Percentiles rank a stretch among this genome's conserved stretches.
Evolutionary conservation across 1,140 invertebrate genomes (phyloP).

Genomic region (Mya arenaria): DNA sequence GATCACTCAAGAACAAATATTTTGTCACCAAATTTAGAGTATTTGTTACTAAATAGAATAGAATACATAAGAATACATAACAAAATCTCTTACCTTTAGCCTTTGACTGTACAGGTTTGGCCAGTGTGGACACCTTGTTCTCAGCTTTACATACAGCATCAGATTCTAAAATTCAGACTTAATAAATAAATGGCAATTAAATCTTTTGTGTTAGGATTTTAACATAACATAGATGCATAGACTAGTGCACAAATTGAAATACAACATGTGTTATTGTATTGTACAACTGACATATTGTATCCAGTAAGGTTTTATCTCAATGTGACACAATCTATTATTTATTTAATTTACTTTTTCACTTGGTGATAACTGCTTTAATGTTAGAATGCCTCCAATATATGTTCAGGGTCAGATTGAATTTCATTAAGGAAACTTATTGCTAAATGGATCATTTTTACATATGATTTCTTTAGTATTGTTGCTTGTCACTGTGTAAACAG

Average conservation of each 20-base stretch:
- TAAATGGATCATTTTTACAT: slow-evolving; percentile 38
- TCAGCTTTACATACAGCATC: slow-evolving; percentile 34
- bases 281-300: slow-evolving; percentile 35
- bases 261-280: slow-evolving; percentile 35
- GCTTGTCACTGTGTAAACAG: too few species aligned
- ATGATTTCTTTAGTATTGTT: slow-evolving; percentile 36
- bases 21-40: slow-evolving; percentile 37
- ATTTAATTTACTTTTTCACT: slow-evolving; percentile 32
- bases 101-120: slow-evolving; percentile 36
- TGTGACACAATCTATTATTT: slow-evolving; percentile 24
- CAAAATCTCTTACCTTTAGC: slow-evolving; percentile 35
- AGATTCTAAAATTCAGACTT: slow-evolving; percentile 36
- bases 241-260: slow-evolving; percentile 37
- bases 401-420: slow-evolving; percentile 35
- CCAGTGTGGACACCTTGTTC: slow-evolving; percentile 33
- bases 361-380: slow-evolving; percentile 34
- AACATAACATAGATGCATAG: slow-evolving; percentile 37
- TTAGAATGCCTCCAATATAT: slow-evolving; percentile 33
- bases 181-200: slow-evolving; percentile 34
- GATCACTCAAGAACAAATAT: slow-evolving; percentile 35
- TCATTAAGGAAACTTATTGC: slow-evolving; percentile 28
- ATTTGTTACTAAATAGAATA: slow-evolving; percentile 11
- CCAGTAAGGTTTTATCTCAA: slow-evolving; percentile 37
- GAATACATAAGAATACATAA: slow-evolving; percentile 24
- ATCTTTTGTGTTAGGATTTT: slow-evolving; percentile 35